Conservation (phyloP, 2,113 vertebrate genomes). For the Nesogale talazaci region DNA sequence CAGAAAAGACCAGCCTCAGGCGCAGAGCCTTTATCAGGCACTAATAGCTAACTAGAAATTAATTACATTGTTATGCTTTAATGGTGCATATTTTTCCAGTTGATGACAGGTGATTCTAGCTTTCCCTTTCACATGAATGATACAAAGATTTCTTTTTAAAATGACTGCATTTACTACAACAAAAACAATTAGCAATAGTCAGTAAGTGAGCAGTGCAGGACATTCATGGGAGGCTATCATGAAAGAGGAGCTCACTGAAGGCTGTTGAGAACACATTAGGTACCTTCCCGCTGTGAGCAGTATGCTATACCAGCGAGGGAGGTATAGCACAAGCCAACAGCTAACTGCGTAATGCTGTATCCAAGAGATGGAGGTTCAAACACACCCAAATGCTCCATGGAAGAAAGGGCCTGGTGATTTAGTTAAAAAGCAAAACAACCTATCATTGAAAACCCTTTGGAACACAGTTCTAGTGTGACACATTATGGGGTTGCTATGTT, state of each 20-base stretch:
- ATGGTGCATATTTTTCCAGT: neutral
- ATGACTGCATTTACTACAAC: neutral
- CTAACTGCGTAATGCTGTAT: neutral
- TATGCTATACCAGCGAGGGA: neutral
- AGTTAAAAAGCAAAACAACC: neutral
- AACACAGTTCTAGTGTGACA: neutral
- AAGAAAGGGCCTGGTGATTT: neutral
- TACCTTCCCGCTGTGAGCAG: neutral
- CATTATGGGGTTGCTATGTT: neutral
- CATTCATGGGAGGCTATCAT: neutral
- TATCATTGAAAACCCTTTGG: neutral
- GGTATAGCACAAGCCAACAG: neutral
- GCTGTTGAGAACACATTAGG: accelerated
- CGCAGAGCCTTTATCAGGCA: neutral
- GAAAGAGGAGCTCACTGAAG: neutral
- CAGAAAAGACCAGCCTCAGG: slow-evolving; percentile 38
- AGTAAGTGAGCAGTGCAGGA: neutral
- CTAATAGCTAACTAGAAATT: slow-evolving; percentile 50
- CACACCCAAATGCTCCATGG: neutral
- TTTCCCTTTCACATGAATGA: neutral
- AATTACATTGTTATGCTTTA: slow-evolving; percentile 23
- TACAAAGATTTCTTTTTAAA: neutral
- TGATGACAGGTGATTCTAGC: neutral
- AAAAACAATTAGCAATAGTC: neutral
- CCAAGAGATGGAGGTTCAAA: neutral